These are phyloP conservation scores for Callaeas wilsoni DNA, from an alignment of 2,113 vertebrate species.

Conservation along the genomic window DNA sequence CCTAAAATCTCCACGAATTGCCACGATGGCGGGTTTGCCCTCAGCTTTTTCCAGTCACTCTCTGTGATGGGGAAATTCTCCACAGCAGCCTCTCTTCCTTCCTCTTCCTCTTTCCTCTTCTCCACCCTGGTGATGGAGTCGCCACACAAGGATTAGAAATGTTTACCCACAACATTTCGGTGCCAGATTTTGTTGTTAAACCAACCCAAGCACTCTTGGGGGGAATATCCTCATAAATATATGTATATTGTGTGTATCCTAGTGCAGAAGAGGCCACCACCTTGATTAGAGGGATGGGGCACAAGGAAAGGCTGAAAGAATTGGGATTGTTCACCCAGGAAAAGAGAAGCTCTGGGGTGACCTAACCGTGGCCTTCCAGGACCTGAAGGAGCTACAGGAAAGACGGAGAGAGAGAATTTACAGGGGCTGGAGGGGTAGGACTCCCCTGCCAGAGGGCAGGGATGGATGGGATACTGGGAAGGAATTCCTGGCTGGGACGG, in stretches of 20 bases:
- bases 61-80: neutral
- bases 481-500: neutral
- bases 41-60: neutral
- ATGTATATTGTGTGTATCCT: neutral
- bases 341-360: neutral
- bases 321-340: neutral
- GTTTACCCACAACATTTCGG: neutral
- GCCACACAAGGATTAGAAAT: neutral
- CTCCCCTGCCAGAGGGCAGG: neutral
- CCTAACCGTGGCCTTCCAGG: neutral
- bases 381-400: neutral
- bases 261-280: neutral
- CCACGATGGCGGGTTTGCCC: neutral
- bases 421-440: neutral
- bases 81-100: neutral
- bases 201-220: neutral
- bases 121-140: neutral
- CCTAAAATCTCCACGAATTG: neutral
- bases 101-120: neutral
- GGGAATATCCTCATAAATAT: neutral
- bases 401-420: neutral
- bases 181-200: neutral
- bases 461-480: accelerated
- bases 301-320: neutral
- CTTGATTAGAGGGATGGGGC: neutral